Base-by-base conservation (phyloP, 2,113 vertebrate genomes). In the Pelvicachromis taeniatus region DNA sequence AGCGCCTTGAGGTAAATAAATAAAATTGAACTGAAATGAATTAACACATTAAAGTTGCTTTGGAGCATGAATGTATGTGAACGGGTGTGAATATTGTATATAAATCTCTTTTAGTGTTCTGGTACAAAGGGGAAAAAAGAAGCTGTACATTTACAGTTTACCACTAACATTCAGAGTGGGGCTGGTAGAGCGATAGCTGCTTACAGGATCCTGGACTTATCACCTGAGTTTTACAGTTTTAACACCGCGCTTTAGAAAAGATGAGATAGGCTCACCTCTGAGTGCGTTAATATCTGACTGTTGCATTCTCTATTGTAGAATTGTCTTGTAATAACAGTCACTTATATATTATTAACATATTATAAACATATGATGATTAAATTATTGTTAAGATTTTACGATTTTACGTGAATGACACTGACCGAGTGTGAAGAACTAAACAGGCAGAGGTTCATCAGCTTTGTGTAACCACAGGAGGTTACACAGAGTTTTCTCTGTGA, bases 41-140 rank as follows among this genome's bases (percentile, higher is more conserved):
- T 26, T 26, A 29, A 29, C 29, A 29, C 29, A n/a, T n/a, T n/a
- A 3, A 29, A 29, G 29, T 29, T 29, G 29, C 29, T 29, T 29
- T 29, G 29, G 29, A 29, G 29, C 4, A 29, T 29, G 29, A 31
- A 31, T 38, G 59, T 63, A 63, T 38, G 31, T 63, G 59, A 0
- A 31, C n/a, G 59, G 9, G 17, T 63, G 59, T 35, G 59, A 63
- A 63, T 63, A 12, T 12, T 35, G 31, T 63, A n/a, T 7, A 0
- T 61, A 61, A 61, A 61, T 17, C 31, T 9, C 31, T 61, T 61
- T 61, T n/a, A 61, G 58, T 63, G 59, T 35, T 63, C 59, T 12
- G 59, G 17, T 35, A 35, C 9, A 61, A 61, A 61, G 17, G 29
- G 29, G 4, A 29, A 29, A 29, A 29, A 29, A 29, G 29, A 61